Conservation (phyloP, 1,140 invertebrate species). For the Drosophila ogumai region DNA sequence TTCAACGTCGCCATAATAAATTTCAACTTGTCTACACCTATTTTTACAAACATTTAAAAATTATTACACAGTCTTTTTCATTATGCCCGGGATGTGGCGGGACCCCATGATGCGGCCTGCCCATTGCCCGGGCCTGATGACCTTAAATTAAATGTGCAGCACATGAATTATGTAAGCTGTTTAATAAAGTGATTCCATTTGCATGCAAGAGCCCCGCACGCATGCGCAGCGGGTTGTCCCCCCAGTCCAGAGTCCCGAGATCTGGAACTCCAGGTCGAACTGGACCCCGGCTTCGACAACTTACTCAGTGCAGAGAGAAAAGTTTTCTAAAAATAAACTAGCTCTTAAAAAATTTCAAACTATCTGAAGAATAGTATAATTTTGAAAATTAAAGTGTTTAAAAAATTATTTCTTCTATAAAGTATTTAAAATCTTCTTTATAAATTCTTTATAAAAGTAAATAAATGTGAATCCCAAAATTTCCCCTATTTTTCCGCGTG, state of each 20-base stretch:
- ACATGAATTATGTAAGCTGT: conserved; percentile 85
- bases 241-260: conserved; percentile 29
- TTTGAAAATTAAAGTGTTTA: neutral
- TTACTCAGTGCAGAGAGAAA: conserved; percentile 52
- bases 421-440: neutral
- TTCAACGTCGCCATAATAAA: conserved; percentile 75
- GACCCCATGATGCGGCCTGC: conserved; percentile 37
- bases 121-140: conserved; percentile 66
- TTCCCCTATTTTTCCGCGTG: neutral
- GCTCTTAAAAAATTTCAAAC: too few species aligned
- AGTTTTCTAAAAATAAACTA: neutral
- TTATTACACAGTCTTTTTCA: conserved; percentile 82
- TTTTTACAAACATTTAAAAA: conserved; percentile 84
- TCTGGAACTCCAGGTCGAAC: conserved; percentile 29
- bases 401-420: neutral
- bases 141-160: conserved; percentile 84
- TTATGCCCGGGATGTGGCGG: conserved; percentile 56
- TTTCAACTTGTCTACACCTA: conserved; percentile 84
- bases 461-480: too few species aligned
- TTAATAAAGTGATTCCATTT: conserved; percentile 85
- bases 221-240: conserved; percentile 76
- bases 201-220: conserved; percentile 82
- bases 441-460: neutral
- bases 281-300: conserved; percentile 64
- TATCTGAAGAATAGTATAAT: too few species aligned